A percentile compares a stretch with the other conserved stretches of the same genome.
These are phyloP conservation scores for Microctenopoma lineatum DNA, from an alignment of 2,797 vertebrate species.

Conservation along the genomic window DNA sequence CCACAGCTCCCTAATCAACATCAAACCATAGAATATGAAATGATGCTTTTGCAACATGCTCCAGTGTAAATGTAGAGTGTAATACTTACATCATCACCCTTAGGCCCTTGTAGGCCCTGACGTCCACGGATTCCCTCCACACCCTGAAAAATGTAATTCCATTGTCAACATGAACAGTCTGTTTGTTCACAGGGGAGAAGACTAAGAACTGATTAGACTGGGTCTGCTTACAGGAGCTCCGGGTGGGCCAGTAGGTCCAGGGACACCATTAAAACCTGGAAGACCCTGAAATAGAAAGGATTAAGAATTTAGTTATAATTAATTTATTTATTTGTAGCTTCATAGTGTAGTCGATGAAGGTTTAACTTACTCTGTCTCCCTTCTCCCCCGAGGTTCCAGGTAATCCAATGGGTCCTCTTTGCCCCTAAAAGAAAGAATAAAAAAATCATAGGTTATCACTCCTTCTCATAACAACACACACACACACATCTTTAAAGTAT, in stretches of 20 bases:
- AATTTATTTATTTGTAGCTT: too few relatives aligned
- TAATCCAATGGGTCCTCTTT: constrained; percentile 83
- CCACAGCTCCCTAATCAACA: constrained; percentile 76
- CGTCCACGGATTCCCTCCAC: constrained; percentile 84
- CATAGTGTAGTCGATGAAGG: not conserved
- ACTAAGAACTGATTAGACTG: constrained; percentile 3
- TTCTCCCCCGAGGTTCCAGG: constrained; percentile 81
- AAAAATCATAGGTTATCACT: not conserved
- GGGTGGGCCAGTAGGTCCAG: constrained; percentile 84
- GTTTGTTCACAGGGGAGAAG: constrained; percentile 2
- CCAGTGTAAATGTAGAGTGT: not conserved
- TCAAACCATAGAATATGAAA: not conserved
- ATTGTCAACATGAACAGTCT: not conserved
- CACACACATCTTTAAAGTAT: too few relatives aligned
- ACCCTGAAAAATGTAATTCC: constrained; percentile 69
- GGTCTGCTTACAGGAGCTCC: constrained; percentile 80
- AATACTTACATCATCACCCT: constrained; percentile 82
- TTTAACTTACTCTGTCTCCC: constrained; percentile 80
- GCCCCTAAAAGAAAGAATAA: constrained; percentile 71
- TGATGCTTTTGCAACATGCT: not conserved
- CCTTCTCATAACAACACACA: not conserved
- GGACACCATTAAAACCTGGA: constrained; percentile 85
- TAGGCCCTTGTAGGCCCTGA: constrained; percentile 78
- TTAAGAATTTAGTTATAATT: too few relatives aligned
- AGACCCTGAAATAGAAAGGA: constrained; percentile 72